phyloP scores from a whole-genome alignment of 2,888 invertebrate genomes.

The Perdita meconis region DNA sequence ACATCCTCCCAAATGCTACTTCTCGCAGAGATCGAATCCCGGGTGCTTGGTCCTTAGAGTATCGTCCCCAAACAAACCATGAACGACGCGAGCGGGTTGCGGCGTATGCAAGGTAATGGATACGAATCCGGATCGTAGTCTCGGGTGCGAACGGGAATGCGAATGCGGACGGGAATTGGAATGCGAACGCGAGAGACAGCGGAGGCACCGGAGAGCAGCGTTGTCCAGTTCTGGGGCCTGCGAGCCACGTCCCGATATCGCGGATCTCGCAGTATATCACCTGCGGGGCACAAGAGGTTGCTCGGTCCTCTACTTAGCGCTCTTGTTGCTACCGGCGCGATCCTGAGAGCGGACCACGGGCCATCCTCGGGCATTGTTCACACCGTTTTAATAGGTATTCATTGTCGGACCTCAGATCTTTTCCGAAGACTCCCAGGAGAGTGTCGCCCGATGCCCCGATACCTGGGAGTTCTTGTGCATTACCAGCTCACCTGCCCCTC shows the following conservation, averaged over 20 bases:
- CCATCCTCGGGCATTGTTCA: slow-evolving; percentile 78
- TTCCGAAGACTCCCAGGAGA: slow-evolving; percentile 68
- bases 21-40: slow-evolving; percentile 10
- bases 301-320: slow-evolving; percentile 65
- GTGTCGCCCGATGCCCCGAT: slow-evolving; percentile 73
- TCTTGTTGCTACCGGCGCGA: slow-evolving; percentile 67
- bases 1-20: neutral
- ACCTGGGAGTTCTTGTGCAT: slow-evolving; percentile 65
- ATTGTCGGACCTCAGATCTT: slow-evolving; percentile 77
- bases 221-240: slow-evolving; percentile 45
- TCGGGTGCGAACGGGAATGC: slow-evolving; percentile 42
- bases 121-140: slow-evolving; percentile 72
- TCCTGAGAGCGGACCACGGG: slow-evolving; percentile 58
- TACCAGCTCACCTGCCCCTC: slow-evolving; percentile 35
- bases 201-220: slow-evolving; percentile 18
- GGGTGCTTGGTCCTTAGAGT: slow-evolving; percentile 2
- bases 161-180: slow-evolving; percentile 45
- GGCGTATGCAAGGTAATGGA: slow-evolving; percentile 73
- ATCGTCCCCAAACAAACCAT: slow-evolving; percentile 12
- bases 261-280: slow-evolving; percentile 83
- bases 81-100: slow-evolving; percentile 48
- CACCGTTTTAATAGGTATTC: slow-evolving; percentile 82
- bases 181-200: slow-evolving; percentile 40
- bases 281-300: slow-evolving; percentile 72
- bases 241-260: slow-evolving; percentile 75